Base-by-base conservation (phyloP, 2,797 vertebrate species). In the Apogon hyalosoma region DNA sequence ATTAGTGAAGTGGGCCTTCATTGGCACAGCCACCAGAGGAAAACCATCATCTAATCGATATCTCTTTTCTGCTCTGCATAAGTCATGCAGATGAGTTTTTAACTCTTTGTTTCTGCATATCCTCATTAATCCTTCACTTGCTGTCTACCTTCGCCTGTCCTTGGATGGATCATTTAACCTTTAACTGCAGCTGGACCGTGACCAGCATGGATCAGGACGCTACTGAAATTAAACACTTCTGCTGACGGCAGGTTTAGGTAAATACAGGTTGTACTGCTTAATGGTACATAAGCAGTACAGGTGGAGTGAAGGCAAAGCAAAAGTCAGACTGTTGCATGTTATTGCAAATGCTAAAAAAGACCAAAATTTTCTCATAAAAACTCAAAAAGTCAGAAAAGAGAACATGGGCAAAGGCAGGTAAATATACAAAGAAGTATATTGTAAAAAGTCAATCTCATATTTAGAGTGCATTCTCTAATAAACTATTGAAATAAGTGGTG, bases 121-220 rank as follows among this genome's bases (percentile, higher is more conserved):
- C 6, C 3, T 75, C 4, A 41, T 36, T 53, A 9, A 62, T 13
- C 19, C 11, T 9, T 15, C 21, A 6, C 2, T 19, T 52, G 39
- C 6, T 45, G 49, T 24, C 2, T 24, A 43, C 41, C 40, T 57
- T 49, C 40, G 59, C 45, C 55, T 41, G 66, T 10, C 58, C 52
- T 69, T 69, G 6, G 48, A 31, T 48, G 28, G 53, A 57, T 41
- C 13, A 1, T 66, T 66, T 56, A 11, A 61, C 75, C 68, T 72
- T 19, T 42, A 47, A 15, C 21, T 64, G 18, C 13, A 49, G 14
- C 53, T 21, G 10, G n/a, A 57, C 45, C 0, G n/a, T 48, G 56
- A 33, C 16, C 7, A 5, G 1, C 3, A 15, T 31, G 15, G 43
- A 42, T 15, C 51, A 10, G 38, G 19, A 69, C 0, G 15, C n/a